Evolutionary conservation across 2,797 vertebrate genomes (phyloP).

Genomic region (Semaprochilodus insignis): DNA sequence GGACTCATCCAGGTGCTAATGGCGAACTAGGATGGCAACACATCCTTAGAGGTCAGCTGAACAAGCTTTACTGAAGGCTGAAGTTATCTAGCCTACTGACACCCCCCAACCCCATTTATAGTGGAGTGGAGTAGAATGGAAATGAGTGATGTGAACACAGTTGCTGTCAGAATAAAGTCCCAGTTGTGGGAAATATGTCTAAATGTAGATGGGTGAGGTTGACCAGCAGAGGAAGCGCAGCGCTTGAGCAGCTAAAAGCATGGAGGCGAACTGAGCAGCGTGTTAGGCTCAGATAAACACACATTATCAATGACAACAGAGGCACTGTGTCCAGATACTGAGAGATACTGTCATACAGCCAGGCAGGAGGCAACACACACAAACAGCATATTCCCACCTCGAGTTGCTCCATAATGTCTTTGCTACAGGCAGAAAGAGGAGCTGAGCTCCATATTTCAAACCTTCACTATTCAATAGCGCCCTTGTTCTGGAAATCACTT

Average conservation of each 20-base stretch:
- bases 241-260: slow-evolving; percentile 3
- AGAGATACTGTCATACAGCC: slow-evolving; percentile 81
- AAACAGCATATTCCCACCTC: slow-evolving; percentile 76
- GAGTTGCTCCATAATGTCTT: slow-evolving; percentile 77
- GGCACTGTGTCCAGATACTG: slow-evolving; percentile 80
- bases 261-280: slow-evolving; percentile 33
- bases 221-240: slow-evolving; percentile 22
- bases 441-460: slow-evolving; percentile 33
- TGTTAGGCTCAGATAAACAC: slow-evolving; percentile 71
- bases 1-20: not conserved
- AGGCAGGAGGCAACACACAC: slow-evolving; percentile 78
- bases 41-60: not conserved
- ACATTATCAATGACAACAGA: slow-evolving; percentile 78
- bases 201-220: slow-evolving; percentile 13
- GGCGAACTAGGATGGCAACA: not conserved
- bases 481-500: slow-evolving; percentile 65
- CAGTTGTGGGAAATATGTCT: not conserved
- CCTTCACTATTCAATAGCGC: slow-evolving; percentile 13
- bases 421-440: slow-evolving; percentile 22
- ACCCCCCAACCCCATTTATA: not conserved
- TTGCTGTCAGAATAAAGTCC: slow-evolving; percentile 6
- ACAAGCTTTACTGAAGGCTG: not conserved
- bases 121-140: not conserved
- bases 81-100: not conserved
- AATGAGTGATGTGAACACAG: not conserved